Base-by-base conservation (phyloP, 2,113 vertebrate genomes). In the Carettochelys insculpta region DNA sequence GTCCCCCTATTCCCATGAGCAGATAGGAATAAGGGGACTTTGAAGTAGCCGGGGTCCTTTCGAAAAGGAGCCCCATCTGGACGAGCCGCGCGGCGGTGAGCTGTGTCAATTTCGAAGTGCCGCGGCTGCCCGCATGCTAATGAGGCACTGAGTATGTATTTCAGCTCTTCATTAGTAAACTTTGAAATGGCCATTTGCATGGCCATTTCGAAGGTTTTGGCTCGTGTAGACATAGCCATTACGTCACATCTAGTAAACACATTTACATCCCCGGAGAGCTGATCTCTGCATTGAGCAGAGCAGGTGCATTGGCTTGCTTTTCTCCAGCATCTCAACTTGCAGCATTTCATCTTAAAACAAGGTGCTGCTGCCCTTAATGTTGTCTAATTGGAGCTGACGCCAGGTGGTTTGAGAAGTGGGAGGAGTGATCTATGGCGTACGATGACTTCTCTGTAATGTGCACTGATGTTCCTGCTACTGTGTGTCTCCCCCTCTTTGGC, bases 401-500 rank as follows among this genome's bases (percentile, higher is more conserved):
- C 41, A 14, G 25, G 71, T 45, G 71, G 20, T 75, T 45, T 75
- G 22, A 27, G 71, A 45, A 5, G 3, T 5, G 38, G 48, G 47
- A 2, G 65, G 53, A 27, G 53, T 27, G 53, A 22, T 0, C 0
- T 50, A 25, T 5, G 38, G 31, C 34, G n/a, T 82, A 20, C 27
- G 19, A 16, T 34, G 25, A 1, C 14, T 9, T 22, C 2, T 0
- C 11, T 27, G 8, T 0, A 1, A n/a, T n/a, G 10, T 0, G 0
- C 5, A 8, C 51, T 84, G 83, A 76, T 52, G 73, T 58, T 79
- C n/a, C 45, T 0, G 0, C 4, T 3, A 0, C 2, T 50, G 24
- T 87, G 56, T 90, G 14, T 90, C 29, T 91, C 19, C 93, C 89
- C 94, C 89, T 91, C 80, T 80, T 77, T 41, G 90, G 88, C 97